Evolutionary conservation across 2,888 invertebrate genomes (phyloP), one percentile per base, ranked within the genome.

Genomic region (Boloria euphrosyne): DNA sequence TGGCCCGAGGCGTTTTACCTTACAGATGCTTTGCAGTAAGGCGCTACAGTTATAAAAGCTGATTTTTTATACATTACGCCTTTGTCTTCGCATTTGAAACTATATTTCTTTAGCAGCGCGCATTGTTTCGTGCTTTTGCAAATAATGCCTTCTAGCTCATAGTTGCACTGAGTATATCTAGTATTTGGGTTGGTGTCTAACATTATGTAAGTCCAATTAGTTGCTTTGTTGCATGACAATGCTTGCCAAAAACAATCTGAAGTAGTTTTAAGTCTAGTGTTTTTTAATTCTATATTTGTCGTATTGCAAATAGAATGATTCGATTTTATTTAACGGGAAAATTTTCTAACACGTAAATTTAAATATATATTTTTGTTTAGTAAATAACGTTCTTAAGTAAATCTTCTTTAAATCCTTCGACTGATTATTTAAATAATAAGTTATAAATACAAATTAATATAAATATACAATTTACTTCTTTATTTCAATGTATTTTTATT

Each of bases 41-140:
- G 46, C 57, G 22, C 10, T 46, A 22, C 22, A 57, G 44, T 57
- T 57, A 43, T 54, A 27, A 62, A 53, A 54, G 22, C 51, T 51
- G 50, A 51, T 50, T 61, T 52, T 57, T 57, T 22, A 46, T 57
- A 57, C 57, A 57, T 57, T 57, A 57, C 46, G 46, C 5, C 57
- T 57, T 57, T 46, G 44, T 57, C 46, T 57, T 57, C 0, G 2
- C 57, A 22, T 57, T 57, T 57, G 18, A 57, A 18, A 57, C 44
- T 46, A 22, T n/a, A 22, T 46, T 57, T 57, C 22, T 57, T 46
- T 4, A 46, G 13, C 0, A 57, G 46, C 57, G n/a, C 4, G 57
- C 57, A 46, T 57, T 57, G 57, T 57, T 57, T 46, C 46, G 13
- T 5, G 46, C 10, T 22, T 13, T 3, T 27, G 22, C 46, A 57